Conservation (phyloP, 2,888 invertebrate species). For the Ditula angustiorana region DNA sequence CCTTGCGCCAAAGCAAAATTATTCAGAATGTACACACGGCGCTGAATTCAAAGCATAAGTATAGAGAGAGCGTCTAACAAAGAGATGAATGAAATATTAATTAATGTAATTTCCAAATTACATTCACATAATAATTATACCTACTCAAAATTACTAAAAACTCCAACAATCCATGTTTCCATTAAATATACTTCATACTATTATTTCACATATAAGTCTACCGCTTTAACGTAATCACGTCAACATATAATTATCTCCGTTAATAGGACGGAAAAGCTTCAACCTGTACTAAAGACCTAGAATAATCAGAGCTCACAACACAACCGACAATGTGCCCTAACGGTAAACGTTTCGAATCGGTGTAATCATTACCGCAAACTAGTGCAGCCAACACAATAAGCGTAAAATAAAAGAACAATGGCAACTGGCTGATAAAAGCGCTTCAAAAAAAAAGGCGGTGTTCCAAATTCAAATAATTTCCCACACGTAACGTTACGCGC, state of each 20-base stretch:
- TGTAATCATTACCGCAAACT: conserved; percentile 59
- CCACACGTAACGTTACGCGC: conserved; percentile 86
- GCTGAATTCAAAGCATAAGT: too few relatives aligned
- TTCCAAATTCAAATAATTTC: conserved; percentile 85
- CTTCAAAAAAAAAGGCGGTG: conserved; percentile 68
- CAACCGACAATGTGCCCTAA: conserved; percentile 42
- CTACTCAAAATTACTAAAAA: not conserved
- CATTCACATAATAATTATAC: too few relatives aligned
- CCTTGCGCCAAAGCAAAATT: too few relatives aligned
- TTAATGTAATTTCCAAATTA: too few relatives aligned
- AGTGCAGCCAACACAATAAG: conserved; percentile 66
- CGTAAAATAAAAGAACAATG: conserved; percentile 70
- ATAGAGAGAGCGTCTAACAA: too few relatives aligned
- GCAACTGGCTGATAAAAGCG: conserved; percentile 71
- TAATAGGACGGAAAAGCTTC: conserved; percentile 32
- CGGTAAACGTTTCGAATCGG: conserved; percentile 50
- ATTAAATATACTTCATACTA: conserved; percentile 14
- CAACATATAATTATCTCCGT: conserved; percentile 34
- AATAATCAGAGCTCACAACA: conserved; percentile 27
- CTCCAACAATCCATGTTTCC: not conserved
- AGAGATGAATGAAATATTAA: too few relatives aligned
- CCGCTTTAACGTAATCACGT: conserved; percentile 12
- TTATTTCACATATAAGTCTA: conserved; percentile 13
- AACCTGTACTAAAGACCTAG: conserved; percentile 37
- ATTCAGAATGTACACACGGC: too few relatives aligned